Base-by-base conservation (phyloP, 2,888 invertebrate genomes). In the Spodoptera littoralis region DNA sequence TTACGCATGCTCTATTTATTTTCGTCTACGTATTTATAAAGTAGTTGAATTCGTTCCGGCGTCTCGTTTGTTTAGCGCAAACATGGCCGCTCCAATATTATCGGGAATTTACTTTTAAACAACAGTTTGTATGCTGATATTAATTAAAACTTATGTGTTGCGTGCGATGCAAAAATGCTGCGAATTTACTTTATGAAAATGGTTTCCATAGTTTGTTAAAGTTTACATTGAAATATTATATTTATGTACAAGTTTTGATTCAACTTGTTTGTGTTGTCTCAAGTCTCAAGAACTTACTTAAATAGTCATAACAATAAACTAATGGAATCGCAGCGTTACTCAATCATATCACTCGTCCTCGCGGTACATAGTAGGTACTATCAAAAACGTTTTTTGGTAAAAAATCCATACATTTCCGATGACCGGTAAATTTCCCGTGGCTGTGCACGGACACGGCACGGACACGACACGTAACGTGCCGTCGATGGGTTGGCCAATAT, bases 1-100 rank as follows among this genome's bases (percentile, higher is more conserved):
- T 84, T 85, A 84, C 80, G 79, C 80, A 79, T 77, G 87, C 85
- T 84, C 84, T 86, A 84, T 85, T 87, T 86, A 85, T 79, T 65
- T 75, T 60, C 77, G 70, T 65, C 68, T 65, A 65, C 74, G 78
- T 83, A 80, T 82, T 24, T 81, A 79, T 77, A 76, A 75, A 76
- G 67, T 54, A 50, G 51, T 72, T 69, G 70, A 67, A 66, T 57
- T 73, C 65, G 47, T 70, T 64, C 71, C 43, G 12, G 51, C 65
- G 51, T 46, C 63, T 68, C 70, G 66, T 70, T 73, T 66, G 60
- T 64, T 27, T 55, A 51, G 24, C 30, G 49, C 70, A 75, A 76
- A 81, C 66, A 73, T 63, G 64, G 49, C 60, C 46, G 50, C 58
- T 60, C 46, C 18, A 52, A 70, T 65, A 54, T 46, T 55, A 52